phyloP scores from a whole-genome alignment of 2,888 invertebrate genomes.

The Cyclophora albipunctata region DNA sequence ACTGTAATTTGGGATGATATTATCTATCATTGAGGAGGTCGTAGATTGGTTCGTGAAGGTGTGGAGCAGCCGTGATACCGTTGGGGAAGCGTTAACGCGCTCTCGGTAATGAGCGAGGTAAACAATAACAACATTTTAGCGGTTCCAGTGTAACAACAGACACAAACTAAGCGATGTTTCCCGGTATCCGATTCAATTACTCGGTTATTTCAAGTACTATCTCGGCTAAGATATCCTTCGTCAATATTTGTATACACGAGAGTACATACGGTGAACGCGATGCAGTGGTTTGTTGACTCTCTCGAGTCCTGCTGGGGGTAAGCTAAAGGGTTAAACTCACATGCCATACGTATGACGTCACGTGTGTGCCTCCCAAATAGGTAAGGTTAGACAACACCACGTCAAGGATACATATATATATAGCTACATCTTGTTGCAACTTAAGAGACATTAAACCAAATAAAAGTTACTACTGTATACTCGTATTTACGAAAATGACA shows the following conservation, averaged over 20 bases:
- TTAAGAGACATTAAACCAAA: no score
- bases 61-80: constrained; percentile 20
- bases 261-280: constrained; percentile 30
- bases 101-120: constrained; percentile 43
- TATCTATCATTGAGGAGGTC: constrained; percentile 50
- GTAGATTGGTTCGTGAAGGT: constrained; percentile 39
- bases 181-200: constrained; percentile 47
- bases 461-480: no score
- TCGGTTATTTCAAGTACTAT: constrained; percentile 53
- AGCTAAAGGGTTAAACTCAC: constrained; percentile 15
- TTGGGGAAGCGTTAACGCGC: constrained; percentile 22
- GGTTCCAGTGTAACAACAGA: constrained; percentile 46
- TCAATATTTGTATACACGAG: constrained; percentile 51
- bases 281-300: constrained; percentile 29
- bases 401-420: no score
- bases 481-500: no score
- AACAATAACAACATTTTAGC: constrained; percentile 58
- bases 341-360: constrained; percentile 16
- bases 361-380: no score
- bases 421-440: no score
- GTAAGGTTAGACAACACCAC: no score
- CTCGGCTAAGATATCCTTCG: constrained; percentile 49
- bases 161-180: constrained; percentile 49
- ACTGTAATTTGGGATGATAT: constrained; percentile 51
- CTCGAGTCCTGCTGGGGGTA: constrained; percentile 20